phyloP scores from a whole-genome alignment of 2,888 invertebrate species.

The Gerosis bhagava region DNA sequence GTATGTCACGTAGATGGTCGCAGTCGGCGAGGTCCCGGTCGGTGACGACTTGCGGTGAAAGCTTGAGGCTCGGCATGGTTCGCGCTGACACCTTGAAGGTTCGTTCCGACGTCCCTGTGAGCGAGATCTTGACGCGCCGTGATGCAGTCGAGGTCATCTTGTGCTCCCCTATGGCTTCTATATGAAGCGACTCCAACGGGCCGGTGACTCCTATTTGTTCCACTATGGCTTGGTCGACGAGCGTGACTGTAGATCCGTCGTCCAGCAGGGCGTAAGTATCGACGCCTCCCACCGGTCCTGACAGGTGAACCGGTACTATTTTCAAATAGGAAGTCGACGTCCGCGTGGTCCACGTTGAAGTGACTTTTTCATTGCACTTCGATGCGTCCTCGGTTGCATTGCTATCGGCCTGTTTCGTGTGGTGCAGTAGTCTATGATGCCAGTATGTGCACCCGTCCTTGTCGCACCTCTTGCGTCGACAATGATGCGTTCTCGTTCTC shows the following conservation, averaged over 20 bases:
- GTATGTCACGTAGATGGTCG: constrained; percentile 1
- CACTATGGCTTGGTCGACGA: constrained; percentile 17
- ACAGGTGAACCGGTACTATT: constrained; percentile 21
- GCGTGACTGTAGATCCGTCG: constrained; percentile 28
- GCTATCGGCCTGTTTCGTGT: too few species aligned
- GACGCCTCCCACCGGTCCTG: constrained; percentile 14
- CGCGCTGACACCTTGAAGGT: background rate
- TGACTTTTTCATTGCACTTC: too few species aligned
- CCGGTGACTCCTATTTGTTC: constrained; percentile 19
- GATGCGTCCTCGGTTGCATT: too few species aligned
- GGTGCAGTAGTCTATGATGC: constrained; percentile 2
- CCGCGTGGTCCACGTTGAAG: too few species aligned
- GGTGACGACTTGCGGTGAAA: background rate
- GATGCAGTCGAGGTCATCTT: background rate
- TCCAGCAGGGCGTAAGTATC: constrained; percentile 28
- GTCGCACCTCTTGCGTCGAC: constrained; percentile 5
- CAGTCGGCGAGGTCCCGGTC: too few species aligned
- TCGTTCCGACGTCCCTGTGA: too few species aligned
- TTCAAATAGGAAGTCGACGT: constrained; percentile 25
- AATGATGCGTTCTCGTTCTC: background rate
- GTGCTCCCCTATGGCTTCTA: constrained; percentile 10
- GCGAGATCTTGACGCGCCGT: background rate
- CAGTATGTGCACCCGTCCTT: constrained; percentile 2
- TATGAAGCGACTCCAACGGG: constrained; percentile 6
- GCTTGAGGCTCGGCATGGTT: background rate